These are phyloP conservation scores for Decapterus maruadsi DNA, from an alignment of 2,797 vertebrate species.

Conservation along the genomic window DNA sequence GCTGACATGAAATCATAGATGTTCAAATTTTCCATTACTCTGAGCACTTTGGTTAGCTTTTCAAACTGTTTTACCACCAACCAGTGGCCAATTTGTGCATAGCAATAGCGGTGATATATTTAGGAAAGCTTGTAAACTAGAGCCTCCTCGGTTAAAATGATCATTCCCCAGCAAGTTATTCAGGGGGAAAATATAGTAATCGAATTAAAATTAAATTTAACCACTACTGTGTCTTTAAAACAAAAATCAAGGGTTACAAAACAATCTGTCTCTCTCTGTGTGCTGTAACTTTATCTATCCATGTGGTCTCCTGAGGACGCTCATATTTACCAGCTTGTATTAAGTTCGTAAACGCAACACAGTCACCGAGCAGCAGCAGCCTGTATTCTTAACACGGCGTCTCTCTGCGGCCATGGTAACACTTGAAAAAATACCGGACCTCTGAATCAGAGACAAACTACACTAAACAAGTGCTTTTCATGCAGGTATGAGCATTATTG, in stretches of 20 bases:
- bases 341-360: slow-evolving; percentile 50
- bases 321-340: slow-evolving; percentile 14
- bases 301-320: accelerated
- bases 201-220: accelerated
- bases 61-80: slow-evolving; percentile 29
- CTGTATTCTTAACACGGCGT: slow-evolving; percentile 77
- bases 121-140: background rate
- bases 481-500: slow-evolving; percentile 51
- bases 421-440: slow-evolving; percentile 51
- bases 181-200: too few species aligned
- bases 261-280: background rate
- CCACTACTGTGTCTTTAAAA: background rate
- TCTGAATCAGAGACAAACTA: slow-evolving; percentile 18
- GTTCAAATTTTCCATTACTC: background rate
- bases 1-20: background rate
- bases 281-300: accelerated
- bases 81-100: slow-evolving; percentile 31
- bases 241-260: background rate
- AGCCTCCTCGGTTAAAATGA: background rate
- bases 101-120: slow-evolving; percentile 18
- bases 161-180: too few species aligned
- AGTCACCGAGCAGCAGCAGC: slow-evolving; percentile 7
- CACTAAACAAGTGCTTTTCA: slow-evolving; percentile 44
- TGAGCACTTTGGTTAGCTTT: background rate
- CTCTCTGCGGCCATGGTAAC: slow-evolving; percentile 88